Evolutionary conservation across 2,113 vertebrate genomes (phyloP).

Genomic region (chimpanzee (Pan troglodytes)): NHGRI_mPanTro3-v2.1_pri NC_086015.1:103108501-103109000

Average conservation of each 20-base stretch:
- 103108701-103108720: neutral
- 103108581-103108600: neutral
- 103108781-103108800: neutral
- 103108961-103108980: neutral
- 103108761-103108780: neutral
- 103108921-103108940: neutral
- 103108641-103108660: neutral
- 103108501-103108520: neutral
- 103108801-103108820: neutral
- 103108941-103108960: neutral
- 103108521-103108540: neutral
- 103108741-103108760: constrained; percentile 18
- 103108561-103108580: neutral
- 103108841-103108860: neutral
- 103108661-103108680: neutral
- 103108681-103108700: neutral
- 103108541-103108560: constrained; percentile 1
- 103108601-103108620: neutral
- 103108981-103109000: neutral
- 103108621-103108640: neutral
- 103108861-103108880: neutral
- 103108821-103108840: neutral
- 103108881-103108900: constrained; percentile 21
- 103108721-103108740: neutral
- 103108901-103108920: neutral